These are phyloP conservation scores for Ectemnius continuus DNA, from an alignment of 2,888 invertebrate species.

Conservation along the genomic window DNA sequence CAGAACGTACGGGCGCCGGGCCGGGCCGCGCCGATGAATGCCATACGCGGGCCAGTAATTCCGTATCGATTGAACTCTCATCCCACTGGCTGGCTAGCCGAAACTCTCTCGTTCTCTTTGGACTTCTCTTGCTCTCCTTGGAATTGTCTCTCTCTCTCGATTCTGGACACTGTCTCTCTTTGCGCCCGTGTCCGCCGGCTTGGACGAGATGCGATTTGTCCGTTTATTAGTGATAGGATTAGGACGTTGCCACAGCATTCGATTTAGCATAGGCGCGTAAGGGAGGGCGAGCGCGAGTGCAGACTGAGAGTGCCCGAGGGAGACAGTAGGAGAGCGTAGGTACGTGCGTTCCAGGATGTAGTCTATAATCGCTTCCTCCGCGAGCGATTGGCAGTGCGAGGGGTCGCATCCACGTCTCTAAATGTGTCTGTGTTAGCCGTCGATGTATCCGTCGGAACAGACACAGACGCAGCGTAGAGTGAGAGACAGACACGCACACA, in stretches of 20 bases:
- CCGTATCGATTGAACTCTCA: conserved; percentile 4
- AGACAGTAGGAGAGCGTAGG: conserved; percentile 6
- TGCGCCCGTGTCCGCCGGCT: not conserved
- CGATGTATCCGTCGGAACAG: conserved; percentile 48
- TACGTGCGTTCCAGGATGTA: conserved; percentile 71
- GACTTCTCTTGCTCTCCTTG: too few species aligned
- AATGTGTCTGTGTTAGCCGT: too few species aligned
- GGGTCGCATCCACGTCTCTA: conserved; percentile 58
- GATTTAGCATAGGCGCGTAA: conserved; percentile 54
- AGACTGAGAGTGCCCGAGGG: not conserved
- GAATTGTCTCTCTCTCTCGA: not conserved
- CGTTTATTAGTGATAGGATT: conserved; percentile 49
- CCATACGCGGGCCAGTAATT: not conserved
- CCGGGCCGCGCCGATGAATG: not conserved
- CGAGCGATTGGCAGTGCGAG: conserved; percentile 64
- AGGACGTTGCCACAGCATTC: conserved; percentile 51
- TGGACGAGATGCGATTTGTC: conserved; percentile 25
- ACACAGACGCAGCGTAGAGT: too few species aligned
- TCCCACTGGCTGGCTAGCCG: not conserved
- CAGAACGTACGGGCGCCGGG: not conserved
- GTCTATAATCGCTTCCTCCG: conserved; percentile 73
- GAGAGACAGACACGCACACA: conserved; percentile 1
- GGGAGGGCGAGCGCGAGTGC: conserved; percentile 42
- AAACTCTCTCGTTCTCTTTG: too few species aligned
- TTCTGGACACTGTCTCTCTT: too few species aligned